These are phyloP conservation scores for Phataginus tricuspis DNA, from an alignment of 2,797 vertebrate genomes.

Conservation along the genomic window DNA sequence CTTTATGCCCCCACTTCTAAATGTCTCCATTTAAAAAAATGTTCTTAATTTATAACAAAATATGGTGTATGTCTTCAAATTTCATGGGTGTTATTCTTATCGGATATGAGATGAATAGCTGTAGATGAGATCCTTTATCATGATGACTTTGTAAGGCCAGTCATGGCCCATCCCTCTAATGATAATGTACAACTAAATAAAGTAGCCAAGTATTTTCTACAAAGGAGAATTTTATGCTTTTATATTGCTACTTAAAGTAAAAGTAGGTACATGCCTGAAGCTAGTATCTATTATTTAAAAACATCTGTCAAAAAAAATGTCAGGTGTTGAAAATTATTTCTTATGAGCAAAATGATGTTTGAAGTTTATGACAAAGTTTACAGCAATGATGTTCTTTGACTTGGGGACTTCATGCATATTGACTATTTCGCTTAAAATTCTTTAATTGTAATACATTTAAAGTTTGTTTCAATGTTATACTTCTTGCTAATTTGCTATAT, in stretches of 20 bases:
- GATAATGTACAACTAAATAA: not conserved
- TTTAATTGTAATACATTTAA: not conserved
- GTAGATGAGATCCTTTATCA: not conserved
- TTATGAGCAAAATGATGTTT: not conserved
- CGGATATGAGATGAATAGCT: not conserved
- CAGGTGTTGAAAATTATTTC: slow-evolving; percentile 11
- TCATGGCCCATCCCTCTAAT: not conserved
- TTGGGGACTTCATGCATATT: not conserved
- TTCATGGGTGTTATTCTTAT: not conserved
- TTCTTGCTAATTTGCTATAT: not conserved
- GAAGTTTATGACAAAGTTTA: not conserved
- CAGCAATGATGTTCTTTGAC: not conserved
- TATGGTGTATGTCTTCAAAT: not conserved
- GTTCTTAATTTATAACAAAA: not conserved
- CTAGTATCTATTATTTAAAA: slow-evolving; percentile 45
- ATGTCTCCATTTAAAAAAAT: not conserved
- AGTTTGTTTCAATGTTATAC: not conserved
- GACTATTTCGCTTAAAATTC: not conserved
- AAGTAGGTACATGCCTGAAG: not conserved
- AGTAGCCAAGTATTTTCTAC: not conserved
- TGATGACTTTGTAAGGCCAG: not conserved
- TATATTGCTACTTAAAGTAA: slow-evolving; percentile 39
- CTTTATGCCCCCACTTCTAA: not conserved
- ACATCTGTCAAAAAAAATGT: not conserved
- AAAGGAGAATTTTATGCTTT: not conserved